phyloP scores from a whole-genome alignment of 1,140 invertebrate species.

The Meloidogyne floridensis region DNA sequence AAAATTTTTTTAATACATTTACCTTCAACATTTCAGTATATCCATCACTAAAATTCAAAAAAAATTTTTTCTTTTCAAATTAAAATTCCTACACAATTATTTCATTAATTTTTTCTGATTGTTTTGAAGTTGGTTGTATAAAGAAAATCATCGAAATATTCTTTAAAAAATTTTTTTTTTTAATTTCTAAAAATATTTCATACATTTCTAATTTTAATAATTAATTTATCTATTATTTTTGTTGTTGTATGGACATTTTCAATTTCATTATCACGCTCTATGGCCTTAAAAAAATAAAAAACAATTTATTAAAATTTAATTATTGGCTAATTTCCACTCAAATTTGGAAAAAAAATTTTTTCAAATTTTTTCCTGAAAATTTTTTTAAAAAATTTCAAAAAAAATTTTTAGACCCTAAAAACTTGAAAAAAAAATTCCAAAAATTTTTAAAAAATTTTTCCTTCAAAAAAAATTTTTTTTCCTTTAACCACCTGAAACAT shows the following conservation, averaged over 20 bases:
- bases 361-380: too few relatives aligned
- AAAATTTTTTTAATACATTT: neutral
- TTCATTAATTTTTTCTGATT: slow-evolving; percentile 25
- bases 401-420: neutral
- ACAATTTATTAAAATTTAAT: neutral
- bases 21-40: slow-evolving; percentile 47
- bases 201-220: slow-evolving; percentile 23
- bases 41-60: slow-evolving; percentile 22
- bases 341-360: too few relatives aligned
- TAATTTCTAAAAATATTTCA: neutral
- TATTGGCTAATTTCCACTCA: neutral
- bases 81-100: slow-evolving; percentile 28
- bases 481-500: slow-evolving; percentile 32
- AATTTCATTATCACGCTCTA: slow-evolving; percentile 42
- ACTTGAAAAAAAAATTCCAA: neutral
- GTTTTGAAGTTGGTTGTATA: slow-evolving; percentile 16
- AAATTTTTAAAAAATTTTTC: neutral
- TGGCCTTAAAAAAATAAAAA: slow-evolving; percentile 19
- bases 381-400: too few relatives aligned
- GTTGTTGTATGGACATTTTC: slow-evolving; percentile 31
- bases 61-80: slow-evolving; percentile 4
- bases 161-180: neutral
- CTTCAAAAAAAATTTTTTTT: too few relatives aligned
- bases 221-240: slow-evolving; percentile 35
- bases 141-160: slow-evolving; percentile 13